Evolutionary conservation across 37 sponge, comb jelly and placozoan species (phyloP).

Genomic region (Petrosia ficiformis): DNA sequence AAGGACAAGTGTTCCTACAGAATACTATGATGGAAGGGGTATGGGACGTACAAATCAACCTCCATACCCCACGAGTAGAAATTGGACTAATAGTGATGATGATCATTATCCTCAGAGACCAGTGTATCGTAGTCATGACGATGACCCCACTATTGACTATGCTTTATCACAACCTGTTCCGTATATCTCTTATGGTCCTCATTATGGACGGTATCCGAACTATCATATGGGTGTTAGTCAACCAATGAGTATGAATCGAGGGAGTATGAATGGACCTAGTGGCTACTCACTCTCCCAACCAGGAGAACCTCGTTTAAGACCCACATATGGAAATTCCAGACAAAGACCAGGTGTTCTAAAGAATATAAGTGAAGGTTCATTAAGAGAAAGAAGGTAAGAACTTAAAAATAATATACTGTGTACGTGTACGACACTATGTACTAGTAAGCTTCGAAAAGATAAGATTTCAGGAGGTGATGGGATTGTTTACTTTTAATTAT

Average conservation of each 20-base stretch:
- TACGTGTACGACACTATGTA: too few species aligned
- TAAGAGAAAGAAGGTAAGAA: not conserved
- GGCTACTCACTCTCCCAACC: slow-evolving; percentile 78
- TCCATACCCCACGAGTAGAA: too few species aligned
- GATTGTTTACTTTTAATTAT: too few species aligned
- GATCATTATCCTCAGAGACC: not conserved
- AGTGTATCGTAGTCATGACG: too few species aligned
- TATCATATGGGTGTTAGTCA: not conserved
- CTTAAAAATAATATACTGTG: too few species aligned
- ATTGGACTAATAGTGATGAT: not conserved
- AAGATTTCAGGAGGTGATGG: too few species aligned
- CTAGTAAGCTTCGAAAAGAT: too few species aligned
- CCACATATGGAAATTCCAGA: too few species aligned
- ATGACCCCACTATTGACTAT: not conserved
- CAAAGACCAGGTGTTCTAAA: too few species aligned
- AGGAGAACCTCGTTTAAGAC: slow-evolving; percentile 4
- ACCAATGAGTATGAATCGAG: not conserved
- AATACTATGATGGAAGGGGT: not conserved
- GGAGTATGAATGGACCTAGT: slow-evolving; percentile 26
- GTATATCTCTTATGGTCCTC: not conserved
- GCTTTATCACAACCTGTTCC: not conserved
- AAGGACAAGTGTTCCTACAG: not conserved
- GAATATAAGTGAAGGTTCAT: not conserved
- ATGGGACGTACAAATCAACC: not conserved
- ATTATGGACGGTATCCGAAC: not conserved